phyloP scores from a whole-genome alignment of 1,140 invertebrate genomes.

The Megathymus violae region DNA sequence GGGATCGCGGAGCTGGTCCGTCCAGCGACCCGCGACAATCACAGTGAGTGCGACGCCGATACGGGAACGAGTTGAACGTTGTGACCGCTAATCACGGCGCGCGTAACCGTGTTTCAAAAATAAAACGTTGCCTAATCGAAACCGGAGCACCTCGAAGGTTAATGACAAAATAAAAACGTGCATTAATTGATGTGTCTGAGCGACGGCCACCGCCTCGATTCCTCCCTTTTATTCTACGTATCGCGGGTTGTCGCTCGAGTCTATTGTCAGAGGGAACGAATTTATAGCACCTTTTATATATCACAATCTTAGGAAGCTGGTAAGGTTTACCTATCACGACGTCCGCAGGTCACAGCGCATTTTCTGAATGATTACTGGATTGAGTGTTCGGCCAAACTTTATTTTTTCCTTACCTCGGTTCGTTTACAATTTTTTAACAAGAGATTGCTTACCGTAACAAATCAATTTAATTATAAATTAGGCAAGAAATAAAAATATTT shows the following conservation, averaged over 20 bases:
- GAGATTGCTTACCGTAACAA: too few species aligned
- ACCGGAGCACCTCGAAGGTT: conserved; percentile 80
- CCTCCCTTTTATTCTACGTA: conserved; percentile 39
- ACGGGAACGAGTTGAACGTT: conserved; percentile 57
- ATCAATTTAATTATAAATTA: too few species aligned
- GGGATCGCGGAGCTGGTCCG: conserved; percentile 31
- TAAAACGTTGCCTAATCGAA: conserved; percentile 79
- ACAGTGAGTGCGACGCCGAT: conserved; percentile 52
- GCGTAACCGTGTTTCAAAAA: conserved; percentile 80
- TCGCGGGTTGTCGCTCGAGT: conserved; percentile 54
- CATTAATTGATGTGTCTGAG: conserved; percentile 73
- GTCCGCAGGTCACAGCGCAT: conserved; percentile 11
- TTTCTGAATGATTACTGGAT: not conserved
- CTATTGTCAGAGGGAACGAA: conserved; percentile 38
- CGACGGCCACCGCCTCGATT: conserved; percentile 57
- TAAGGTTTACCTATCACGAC: conserved; percentile 23
- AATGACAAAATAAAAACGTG: conserved; percentile 81
- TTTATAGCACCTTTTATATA: conserved; percentile 30
- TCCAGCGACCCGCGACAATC: conserved; percentile 40
- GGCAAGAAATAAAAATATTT: too few species aligned
- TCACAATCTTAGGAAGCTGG: conserved; percentile 20
- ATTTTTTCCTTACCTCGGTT: too few species aligned
- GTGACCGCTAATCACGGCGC: conserved; percentile 58
- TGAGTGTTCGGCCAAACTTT: too few species aligned
- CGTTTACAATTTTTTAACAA: too few species aligned